Evolutionary conservation across 2,888 invertebrate genomes (phyloP).

Genomic region (Troides aeacus): DNA sequence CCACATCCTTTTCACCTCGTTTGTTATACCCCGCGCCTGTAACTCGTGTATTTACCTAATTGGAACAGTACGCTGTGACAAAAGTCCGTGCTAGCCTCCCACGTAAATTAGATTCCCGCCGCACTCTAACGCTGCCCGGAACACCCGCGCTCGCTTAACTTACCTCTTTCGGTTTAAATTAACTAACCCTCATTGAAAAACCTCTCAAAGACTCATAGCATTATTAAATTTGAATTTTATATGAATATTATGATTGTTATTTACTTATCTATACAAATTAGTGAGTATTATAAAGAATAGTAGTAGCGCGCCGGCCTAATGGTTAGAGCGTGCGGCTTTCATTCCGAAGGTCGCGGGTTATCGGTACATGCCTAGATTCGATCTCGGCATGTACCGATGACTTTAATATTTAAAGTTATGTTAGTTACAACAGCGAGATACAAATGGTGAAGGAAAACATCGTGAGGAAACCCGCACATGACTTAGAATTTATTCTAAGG

Average conservation of each 20-base stretch:
- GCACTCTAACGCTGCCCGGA: slow-evolving; percentile 33
- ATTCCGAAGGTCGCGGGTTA: too few species aligned
- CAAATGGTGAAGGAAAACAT: too few species aligned
- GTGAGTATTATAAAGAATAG: too few species aligned
- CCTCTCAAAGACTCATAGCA: slow-evolving; percentile 49
- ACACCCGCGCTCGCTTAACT: slow-evolving; percentile 52
- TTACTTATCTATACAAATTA: too few species aligned
- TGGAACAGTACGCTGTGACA: slow-evolving; percentile 65
- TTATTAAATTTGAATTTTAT: slow-evolving; percentile 43
- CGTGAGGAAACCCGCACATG: too few species aligned
- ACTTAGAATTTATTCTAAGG: too few species aligned
- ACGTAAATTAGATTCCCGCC: slow-evolving; percentile 68
- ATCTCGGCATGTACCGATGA: too few species aligned
- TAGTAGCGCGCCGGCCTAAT: too few species aligned
- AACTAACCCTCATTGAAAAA: slow-evolving; percentile 66
- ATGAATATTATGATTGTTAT: background rate
- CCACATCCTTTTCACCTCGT: slow-evolving; percentile 30
- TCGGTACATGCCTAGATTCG: too few species aligned
- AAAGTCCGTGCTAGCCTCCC: slow-evolving; percentile 60
- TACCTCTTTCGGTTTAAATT: slow-evolving; percentile 73
- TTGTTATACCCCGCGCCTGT: slow-evolving; percentile 13
- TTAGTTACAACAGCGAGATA: too few species aligned
- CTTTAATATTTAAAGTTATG: too few species aligned
- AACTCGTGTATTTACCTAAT: slow-evolving; percentile 70
- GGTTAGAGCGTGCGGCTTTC: too few species aligned